These are phyloP conservation scores for Plectropomus leopardus DNA, from an alignment of 2,113 vertebrate genomes.

Conservation along the genomic window DNA sequence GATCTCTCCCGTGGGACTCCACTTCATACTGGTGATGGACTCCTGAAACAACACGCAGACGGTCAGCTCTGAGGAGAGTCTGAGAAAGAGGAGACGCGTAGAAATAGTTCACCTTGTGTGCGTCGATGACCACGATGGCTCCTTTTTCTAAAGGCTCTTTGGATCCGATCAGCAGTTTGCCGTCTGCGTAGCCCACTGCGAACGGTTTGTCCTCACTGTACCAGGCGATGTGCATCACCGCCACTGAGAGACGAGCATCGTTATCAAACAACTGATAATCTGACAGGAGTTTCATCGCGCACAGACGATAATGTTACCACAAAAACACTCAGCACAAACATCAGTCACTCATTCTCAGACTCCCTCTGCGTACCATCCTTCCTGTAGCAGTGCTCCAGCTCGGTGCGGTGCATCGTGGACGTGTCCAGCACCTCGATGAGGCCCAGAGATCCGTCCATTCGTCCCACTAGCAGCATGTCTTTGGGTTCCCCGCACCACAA, in stretches of 20 bases:
- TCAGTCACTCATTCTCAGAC: not conserved
- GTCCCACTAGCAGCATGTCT: conserved; percentile 93
- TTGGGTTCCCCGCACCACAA: conserved; percentile 90
- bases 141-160: conserved; percentile 93
- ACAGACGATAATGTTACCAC: not conserved
- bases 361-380: conserved; percentile 88
- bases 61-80: not conserved
- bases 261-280: not conserved
- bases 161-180: conserved; percentile 92
- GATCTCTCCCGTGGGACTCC: conserved; percentile 92
- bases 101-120: conserved; percentile 89
- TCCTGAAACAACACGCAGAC: conserved; percentile 85
- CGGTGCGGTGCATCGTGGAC: conserved; percentile 89
- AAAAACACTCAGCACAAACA: not conserved
- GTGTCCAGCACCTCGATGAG: conserved; percentile 93
- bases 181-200: conserved; percentile 95
- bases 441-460: conserved; percentile 95
- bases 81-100: not conserved
- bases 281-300: no score
- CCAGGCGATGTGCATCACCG: conserved; percentile 96
- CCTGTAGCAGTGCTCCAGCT: conserved; percentile 96
- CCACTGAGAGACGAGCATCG: conserved; percentile 82
- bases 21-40: conserved; percentile 90
- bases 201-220: conserved; percentile 95
- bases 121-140: conserved; percentile 92